These are phyloP conservation scores for Himalopsyche kuldschensis DNA, from an alignment of 2,888 invertebrate genomes.

Conservation along the genomic window DNA sequence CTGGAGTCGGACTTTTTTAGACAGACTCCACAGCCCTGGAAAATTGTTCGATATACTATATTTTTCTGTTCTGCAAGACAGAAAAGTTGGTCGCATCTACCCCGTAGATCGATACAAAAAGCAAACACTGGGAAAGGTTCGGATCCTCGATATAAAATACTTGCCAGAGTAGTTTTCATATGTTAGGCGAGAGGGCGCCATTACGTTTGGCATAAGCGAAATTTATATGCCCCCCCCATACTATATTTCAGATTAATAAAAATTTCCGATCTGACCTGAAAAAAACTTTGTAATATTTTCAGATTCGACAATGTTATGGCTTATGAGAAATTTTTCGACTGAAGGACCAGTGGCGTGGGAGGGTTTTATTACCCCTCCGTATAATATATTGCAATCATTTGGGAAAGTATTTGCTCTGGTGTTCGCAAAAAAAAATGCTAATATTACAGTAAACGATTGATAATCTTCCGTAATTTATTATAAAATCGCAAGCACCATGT, in stretches of 20 bases:
- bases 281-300: constrained; percentile 34
- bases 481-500: no score
- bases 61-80: no score
- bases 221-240: constrained; percentile 25
- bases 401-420: no score
- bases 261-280: constrained; percentile 31
- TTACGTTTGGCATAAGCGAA: constrained; percentile 21
- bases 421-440: no score
- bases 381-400: neutral
- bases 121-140: constrained; percentile 2
- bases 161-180: constrained; percentile 25
- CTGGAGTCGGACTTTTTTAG: no score
- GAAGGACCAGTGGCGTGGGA: neutral
- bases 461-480: no score
- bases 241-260: constrained; percentile 38
- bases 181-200: constrained; percentile 14
- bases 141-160: constrained; percentile 24
- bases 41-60: no score
- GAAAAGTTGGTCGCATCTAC: neutral
- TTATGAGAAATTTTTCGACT: constrained; percentile 18
- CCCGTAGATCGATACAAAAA: neutral
- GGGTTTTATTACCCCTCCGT: neutral
- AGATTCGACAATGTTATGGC: constrained; percentile 32
- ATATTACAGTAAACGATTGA: no score
- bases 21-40: no score